Conservation (phyloP, 2,888 invertebrate genomes). For the Sarcophaga subvicina region DNA sequence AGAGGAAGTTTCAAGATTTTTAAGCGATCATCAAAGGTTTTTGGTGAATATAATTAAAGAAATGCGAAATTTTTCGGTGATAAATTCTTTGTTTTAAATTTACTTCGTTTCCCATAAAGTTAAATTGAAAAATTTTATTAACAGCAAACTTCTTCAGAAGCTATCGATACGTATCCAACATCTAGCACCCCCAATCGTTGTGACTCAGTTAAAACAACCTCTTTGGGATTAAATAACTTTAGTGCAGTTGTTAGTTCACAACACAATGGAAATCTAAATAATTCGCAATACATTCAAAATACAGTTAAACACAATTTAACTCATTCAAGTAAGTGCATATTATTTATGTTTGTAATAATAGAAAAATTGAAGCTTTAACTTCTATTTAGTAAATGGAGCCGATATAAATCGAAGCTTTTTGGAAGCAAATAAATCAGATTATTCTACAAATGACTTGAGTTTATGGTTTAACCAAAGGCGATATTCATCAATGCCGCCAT, state of each 20-base stretch:
- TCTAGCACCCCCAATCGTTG: conserved; percentile 80
- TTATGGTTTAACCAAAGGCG: conserved; percentile 79
- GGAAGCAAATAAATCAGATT: conserved; percentile 81
- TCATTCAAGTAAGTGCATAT: conserved; percentile 75
- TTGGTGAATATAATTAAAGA: conserved; percentile 79
- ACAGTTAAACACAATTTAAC: conserved; percentile 73
- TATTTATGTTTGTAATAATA: neutral
- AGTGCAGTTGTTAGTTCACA: conserved; percentile 57
- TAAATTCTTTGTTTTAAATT: neutral
- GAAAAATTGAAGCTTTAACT: neutral
- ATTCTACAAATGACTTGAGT: conserved; percentile 80
- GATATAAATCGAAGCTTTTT: conserved; percentile 81
- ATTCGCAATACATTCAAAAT: conserved; percentile 43
- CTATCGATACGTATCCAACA: conserved; percentile 70
- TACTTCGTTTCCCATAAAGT: neutral
- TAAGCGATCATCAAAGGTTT: conserved; percentile 78
- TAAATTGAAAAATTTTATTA: neutral
- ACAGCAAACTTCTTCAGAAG: conserved; percentile 65
- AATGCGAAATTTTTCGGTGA: conserved; percentile 79
- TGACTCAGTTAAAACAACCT: conserved; percentile 38
- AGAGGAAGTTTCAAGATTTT: conserved; percentile 76
- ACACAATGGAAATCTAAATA: neutral
- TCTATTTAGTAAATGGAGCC: conserved; percentile 79
- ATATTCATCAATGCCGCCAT: conserved; percentile 60
- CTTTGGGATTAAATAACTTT: conserved; percentile 47